Base-by-base conservation (phyloP, 1,140 invertebrate genomes). In the Lanistes nyassanus region DNA sequence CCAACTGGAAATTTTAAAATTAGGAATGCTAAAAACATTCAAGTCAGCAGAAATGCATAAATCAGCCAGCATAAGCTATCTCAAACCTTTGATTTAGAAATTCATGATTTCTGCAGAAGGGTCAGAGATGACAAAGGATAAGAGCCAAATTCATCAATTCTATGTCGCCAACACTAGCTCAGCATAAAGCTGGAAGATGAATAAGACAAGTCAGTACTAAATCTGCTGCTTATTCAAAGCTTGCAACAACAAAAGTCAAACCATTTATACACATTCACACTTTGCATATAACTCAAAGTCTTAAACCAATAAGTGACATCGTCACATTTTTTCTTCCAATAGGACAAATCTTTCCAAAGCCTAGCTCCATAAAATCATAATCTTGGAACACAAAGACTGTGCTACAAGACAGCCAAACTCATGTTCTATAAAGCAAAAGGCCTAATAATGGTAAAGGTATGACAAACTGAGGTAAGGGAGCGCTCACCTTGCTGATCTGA, bases 401-500 rank as follows among this genome's bases (percentile, higher is more conserved):
- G 11, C 13, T 31, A n/a, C 36, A 21, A 34, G 37, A 21, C 5
- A 16, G 60, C 19, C 4, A 62, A 29, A 29, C 16, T n/a, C 16
- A n/a, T n/a, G n/a, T 16, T 16, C 16, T 16, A 55, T n/a, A 55
- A 16, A 16, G n/a, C 16, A 55, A 55, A 55, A 16, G 53, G 53
- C 16, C 53, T 55, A 16, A 16, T 16, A 16, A 55, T n/a, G 11
- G 21, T 64, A 13, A 23, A 64, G 51, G 34, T 29, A 58, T 26
- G 31, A 0, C 51, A n/a, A 23, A 16, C 55, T 34, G 23, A 34
- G 55, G 16, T 58, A 31, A n/a, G 1, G 13, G 16, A 6, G 53
- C 19, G 36, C 79, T 88, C 90, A 94, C 93, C 86, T 92, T 89
- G 21, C 92, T 87, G 51, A 96, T 88, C 84, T 94, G 91, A 26